phyloP scores from a whole-genome alignment of 2,888 invertebrate genomes.

The Chymomyza procnemis region DNA sequence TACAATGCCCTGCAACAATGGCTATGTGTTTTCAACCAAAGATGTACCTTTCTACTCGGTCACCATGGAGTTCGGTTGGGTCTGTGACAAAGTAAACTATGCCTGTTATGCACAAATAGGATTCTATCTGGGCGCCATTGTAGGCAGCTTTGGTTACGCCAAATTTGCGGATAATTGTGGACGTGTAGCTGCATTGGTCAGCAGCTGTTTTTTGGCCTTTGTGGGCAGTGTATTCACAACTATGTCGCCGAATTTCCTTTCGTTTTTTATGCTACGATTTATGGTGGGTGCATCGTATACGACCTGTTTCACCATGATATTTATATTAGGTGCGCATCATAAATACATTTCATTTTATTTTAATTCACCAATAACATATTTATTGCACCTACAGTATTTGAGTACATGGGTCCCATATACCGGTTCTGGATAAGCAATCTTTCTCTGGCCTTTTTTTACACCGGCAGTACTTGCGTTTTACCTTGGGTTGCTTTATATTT shows the following conservation, averaged over 20 bases:
- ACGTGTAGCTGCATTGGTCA: constrained; percentile 87
- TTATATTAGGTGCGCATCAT: constrained; percentile 86
- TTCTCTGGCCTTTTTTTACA: constrained; percentile 92
- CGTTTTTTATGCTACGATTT: constrained; percentile 87
- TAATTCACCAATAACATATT: neutral
- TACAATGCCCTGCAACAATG: constrained; percentile 82
- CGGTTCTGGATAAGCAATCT: constrained; percentile 93
- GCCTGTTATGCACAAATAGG: constrained; percentile 88
- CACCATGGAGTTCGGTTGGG: constrained; percentile 91
- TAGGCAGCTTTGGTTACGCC: constrained; percentile 89
- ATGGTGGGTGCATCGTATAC: constrained; percentile 91
- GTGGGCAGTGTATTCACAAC: constrained; percentile 84
- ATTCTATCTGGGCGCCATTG: constrained; percentile 91
- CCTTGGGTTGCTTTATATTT: constrained; percentile 90
- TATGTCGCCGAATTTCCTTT: constrained; percentile 83
- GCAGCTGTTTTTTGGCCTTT: constrained; percentile 87
- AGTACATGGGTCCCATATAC: constrained; percentile 93
- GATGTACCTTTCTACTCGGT: constrained; percentile 89
- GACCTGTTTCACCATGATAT: constrained; percentile 94
- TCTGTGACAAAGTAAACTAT: constrained; percentile 87
- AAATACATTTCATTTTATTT: neutral
- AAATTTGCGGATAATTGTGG: constrained; percentile 91
- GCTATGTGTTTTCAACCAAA: constrained; percentile 89
- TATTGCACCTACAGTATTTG: constrained; percentile 82
- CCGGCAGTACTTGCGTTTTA: constrained; percentile 85